A percentile compares a stretch with the other conserved stretches of the same genome.
Conservation (phyloP, 92 coral and sea anemone genomes). For the Phenganax subtilis region DNA sequence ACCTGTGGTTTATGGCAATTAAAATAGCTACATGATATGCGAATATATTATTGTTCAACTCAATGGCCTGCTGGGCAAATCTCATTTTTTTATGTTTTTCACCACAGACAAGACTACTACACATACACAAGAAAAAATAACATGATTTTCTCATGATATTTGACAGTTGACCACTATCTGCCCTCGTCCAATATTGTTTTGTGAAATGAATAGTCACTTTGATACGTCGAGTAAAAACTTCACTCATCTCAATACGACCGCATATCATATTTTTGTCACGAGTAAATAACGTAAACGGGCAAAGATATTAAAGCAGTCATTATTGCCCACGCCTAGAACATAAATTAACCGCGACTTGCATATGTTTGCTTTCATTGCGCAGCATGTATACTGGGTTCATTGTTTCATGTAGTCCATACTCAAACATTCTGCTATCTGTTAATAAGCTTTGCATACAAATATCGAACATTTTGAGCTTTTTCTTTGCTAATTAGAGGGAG, state of each 20-base stretch:
- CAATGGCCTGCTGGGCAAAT: no score
- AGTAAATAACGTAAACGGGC: not conserved
- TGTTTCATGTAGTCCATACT: not conserved
- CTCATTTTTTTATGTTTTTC: no score
- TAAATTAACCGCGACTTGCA: not conserved
- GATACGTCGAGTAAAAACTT: not conserved
- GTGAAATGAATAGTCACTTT: not conserved
- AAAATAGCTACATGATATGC: not conserved
- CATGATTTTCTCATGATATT: not conserved
- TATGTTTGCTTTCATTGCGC: not conserved
- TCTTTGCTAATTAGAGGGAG: not conserved
- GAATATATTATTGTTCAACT: not conserved
- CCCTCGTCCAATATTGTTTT: not conserved
- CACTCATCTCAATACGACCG: no score
- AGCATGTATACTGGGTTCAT: conserved; percentile 12
- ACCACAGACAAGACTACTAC: no score
- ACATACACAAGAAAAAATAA: no score
- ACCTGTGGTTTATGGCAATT: not conserved
- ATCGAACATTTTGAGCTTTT: not conserved
- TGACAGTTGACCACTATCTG: not conserved
- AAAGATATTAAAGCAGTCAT: conserved; percentile 16
- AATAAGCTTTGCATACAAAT: not conserved
- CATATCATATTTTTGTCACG: not conserved
- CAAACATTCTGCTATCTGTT: conserved; percentile 16
- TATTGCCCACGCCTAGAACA: conserved; percentile 21